Conservation (phyloP, 2,113 vertebrate species). For the Macrotis lagotis region DNA sequence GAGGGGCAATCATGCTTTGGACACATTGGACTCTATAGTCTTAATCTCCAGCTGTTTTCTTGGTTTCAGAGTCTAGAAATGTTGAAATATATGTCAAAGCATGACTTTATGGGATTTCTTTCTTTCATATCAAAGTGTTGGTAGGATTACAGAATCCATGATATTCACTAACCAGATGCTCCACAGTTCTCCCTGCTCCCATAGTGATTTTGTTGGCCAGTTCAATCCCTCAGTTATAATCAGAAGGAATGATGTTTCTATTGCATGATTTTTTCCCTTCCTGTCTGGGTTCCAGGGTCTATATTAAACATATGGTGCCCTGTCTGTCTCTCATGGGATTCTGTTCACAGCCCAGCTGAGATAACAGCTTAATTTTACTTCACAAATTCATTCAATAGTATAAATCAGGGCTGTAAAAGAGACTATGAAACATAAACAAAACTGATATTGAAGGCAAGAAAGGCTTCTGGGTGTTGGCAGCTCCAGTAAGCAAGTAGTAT, state of each 20-base stretch:
- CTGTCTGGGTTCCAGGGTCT: not conserved
- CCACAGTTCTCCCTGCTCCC: not conserved
- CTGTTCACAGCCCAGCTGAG: constrained; percentile 9
- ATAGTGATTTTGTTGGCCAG: not conserved
- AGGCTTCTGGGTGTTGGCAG: not conserved
- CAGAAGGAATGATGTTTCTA: not conserved
- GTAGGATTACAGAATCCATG: not conserved
- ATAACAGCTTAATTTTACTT: not conserved
- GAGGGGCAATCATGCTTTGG: too few relatives aligned
- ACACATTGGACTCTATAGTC: not conserved
- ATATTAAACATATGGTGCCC: not conserved
- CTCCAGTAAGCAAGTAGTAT: not conserved
- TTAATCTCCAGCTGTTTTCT: not conserved
- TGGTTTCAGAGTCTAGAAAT: constrained; percentile 14
- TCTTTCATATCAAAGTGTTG: not conserved
- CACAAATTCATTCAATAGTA: not conserved
- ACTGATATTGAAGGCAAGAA: not conserved
- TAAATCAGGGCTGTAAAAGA: not conserved
- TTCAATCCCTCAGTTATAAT: too few relatives aligned
- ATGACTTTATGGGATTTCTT: not conserved
- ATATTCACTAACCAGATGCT: not conserved
- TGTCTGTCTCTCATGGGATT: not conserved
- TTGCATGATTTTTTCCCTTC: not conserved
- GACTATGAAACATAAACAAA: not conserved
- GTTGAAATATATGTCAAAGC: constrained; percentile 7